Conservation (phyloP, 2,113 vertebrate genomes). For the Microtus pennsylvanicus region DNA sequence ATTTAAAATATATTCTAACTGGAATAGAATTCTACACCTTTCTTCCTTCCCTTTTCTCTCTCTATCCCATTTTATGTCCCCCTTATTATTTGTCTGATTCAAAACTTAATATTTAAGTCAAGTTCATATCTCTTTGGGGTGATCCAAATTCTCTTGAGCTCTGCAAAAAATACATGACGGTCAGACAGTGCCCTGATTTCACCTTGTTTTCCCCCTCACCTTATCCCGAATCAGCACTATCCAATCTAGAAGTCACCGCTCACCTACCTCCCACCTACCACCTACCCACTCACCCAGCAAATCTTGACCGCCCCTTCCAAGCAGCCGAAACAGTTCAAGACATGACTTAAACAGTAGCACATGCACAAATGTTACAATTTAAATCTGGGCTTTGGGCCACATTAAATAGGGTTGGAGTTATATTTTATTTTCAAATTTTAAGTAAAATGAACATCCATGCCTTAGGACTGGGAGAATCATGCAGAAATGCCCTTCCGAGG, state of each 20-base stretch:
- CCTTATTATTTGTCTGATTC: background rate
- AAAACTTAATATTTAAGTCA: background rate
- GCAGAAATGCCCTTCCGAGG: slow-evolving; percentile 54
- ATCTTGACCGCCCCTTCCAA: slow-evolving; percentile 46
- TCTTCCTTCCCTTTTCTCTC: background rate
- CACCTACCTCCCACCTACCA: accelerated
- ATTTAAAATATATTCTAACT: background rate
- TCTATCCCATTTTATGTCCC: too few relatives aligned
- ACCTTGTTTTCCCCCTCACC: background rate
- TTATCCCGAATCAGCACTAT: background rate
- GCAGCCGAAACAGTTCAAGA: slow-evolving; percentile 63
- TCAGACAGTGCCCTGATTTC: accelerated
- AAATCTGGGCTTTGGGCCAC: slow-evolving; percentile 81
- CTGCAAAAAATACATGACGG: background rate
- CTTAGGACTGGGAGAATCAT: slow-evolving; percentile 24
- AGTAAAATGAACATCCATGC: slow-evolving; percentile 76
- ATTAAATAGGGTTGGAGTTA: slow-evolving; percentile 78
- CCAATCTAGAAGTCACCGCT: accelerated
- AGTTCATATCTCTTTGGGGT: background rate
- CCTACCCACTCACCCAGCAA: background rate
- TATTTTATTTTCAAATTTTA: slow-evolving; percentile 68
- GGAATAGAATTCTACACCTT: background rate
- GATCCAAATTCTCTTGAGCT: background rate
- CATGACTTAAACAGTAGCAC: slow-evolving; percentile 80
- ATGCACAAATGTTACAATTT: slow-evolving; percentile 68